Evolutionary conservation across 1,140 invertebrate species (phyloP).

Genomic region (Cotesia glomerata): DNA sequence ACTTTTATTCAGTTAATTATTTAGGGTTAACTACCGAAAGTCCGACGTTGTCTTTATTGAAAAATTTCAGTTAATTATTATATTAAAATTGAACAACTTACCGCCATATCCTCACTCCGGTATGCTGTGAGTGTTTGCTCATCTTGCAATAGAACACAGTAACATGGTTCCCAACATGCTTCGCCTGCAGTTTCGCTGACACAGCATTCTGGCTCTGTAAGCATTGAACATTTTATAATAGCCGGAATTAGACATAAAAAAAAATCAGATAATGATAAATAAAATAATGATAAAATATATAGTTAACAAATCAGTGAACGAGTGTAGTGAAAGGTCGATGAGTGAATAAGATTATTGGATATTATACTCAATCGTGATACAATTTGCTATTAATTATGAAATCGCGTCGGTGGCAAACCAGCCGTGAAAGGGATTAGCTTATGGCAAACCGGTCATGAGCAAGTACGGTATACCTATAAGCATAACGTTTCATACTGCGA

Average conservation of each 20-base stretch:
- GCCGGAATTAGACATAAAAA: constrained; percentile 19
- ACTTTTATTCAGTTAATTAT: no score
- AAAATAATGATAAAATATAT: not conserved
- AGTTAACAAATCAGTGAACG: constrained; percentile 1
- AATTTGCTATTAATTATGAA: constrained; percentile 29
- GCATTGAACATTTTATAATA: constrained; percentile 28
- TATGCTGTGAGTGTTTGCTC: constrained; percentile 85
- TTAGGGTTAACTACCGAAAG: no score
- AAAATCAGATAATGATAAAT: not conserved
- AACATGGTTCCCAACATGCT: constrained; percentile 82
- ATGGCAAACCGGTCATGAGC: constrained; percentile 10
- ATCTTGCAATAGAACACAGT: constrained; percentile 86
- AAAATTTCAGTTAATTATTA: no score
- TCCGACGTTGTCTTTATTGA: no score
- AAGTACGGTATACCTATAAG: not conserved
- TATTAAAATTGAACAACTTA: constrained; percentile 64
- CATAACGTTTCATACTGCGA: not conserved
- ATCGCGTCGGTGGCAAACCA: constrained; percentile 23
- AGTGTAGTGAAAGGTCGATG: constrained; percentile 21
- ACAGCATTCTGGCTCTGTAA: constrained; percentile 61
- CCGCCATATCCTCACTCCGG: constrained; percentile 85
- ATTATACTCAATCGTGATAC: constrained; percentile 11
- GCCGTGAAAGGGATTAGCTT: constrained; percentile 24
- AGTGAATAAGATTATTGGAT: not conserved
- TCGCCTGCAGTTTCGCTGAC: constrained; percentile 54